phyloP scores from a whole-genome alignment of 2,888 invertebrate genomes.

The Antitype chi region DNA sequence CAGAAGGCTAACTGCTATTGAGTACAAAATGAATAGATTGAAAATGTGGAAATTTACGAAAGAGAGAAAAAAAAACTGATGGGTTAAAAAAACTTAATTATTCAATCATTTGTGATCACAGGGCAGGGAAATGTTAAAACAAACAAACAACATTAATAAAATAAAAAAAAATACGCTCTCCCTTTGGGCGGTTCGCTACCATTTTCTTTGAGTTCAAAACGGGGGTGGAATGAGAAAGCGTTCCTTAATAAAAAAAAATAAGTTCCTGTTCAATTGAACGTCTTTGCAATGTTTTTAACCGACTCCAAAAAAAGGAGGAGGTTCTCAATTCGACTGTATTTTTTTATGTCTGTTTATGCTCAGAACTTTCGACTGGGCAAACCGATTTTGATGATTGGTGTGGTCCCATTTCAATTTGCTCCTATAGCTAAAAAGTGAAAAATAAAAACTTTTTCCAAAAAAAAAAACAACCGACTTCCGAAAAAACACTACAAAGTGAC shows the following conservation, averaged over 20 bases:
- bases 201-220: slow-evolving; percentile 31
- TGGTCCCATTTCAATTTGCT: no score
- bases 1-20: background rate
- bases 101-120: background rate
- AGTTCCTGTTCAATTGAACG: background rate
- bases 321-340: no score
- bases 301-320: no score
- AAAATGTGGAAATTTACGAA: background rate
- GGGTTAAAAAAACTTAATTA: no score
- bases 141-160: slow-evolving; percentile 18
- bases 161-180: slow-evolving; percentile 3
- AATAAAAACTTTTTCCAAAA: no score
- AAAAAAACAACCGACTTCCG: no score
- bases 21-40: background rate
- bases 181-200: slow-evolving; percentile 28
- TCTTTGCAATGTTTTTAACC: background rate
- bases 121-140: background rate
- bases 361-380: no score
- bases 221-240: slow-evolving; percentile 20
- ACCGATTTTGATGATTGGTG: no score
- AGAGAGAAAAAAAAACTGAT: no score
- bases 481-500: no score
- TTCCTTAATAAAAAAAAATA: background rate
- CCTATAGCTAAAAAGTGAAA: no score
- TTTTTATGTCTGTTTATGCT: no score